Conservation (phyloP, 2,888 invertebrate species). For the Labia minor region DNA sequence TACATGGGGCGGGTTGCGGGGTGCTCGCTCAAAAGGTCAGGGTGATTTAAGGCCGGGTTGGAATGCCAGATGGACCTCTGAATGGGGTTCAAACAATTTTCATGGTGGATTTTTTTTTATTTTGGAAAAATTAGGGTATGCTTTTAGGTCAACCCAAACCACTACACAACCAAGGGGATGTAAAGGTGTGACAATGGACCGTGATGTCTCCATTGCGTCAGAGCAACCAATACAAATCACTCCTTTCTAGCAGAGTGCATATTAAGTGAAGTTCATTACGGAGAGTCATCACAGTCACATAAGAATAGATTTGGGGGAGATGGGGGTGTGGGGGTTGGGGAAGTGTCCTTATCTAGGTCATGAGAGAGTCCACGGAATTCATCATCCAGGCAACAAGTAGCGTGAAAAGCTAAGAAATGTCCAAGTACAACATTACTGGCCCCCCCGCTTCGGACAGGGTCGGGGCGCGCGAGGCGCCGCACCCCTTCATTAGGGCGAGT, state of each 20-base stretch:
- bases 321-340: background rate
- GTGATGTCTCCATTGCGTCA: background rate
- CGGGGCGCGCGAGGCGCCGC: background rate
- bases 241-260: background rate
- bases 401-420: conserved; percentile 13
- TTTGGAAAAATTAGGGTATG: background rate
- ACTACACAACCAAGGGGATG: background rate
- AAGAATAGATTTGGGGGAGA: background rate
- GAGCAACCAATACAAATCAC: background rate
- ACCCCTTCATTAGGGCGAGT: background rate
- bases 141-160: background rate
- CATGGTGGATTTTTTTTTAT: background rate
- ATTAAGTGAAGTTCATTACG: background rate
- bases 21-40: background rate
- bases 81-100: conserved; percentile 2
- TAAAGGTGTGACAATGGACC: background rate
- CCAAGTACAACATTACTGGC: conserved; percentile 13
- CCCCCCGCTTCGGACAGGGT: background rate
- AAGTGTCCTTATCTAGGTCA: background rate
- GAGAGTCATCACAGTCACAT: background rate
- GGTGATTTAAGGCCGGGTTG: background rate
- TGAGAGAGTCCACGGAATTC: background rate
- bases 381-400: conserved; percentile 13
- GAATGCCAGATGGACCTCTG: background rate
- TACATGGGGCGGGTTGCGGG: background rate